A percentile compares a stretch with the other conserved stretches of the same genome.
Conservation (phyloP, 1,140 invertebrate species). For the Scaptodrosophila lebanonensis region DNA sequence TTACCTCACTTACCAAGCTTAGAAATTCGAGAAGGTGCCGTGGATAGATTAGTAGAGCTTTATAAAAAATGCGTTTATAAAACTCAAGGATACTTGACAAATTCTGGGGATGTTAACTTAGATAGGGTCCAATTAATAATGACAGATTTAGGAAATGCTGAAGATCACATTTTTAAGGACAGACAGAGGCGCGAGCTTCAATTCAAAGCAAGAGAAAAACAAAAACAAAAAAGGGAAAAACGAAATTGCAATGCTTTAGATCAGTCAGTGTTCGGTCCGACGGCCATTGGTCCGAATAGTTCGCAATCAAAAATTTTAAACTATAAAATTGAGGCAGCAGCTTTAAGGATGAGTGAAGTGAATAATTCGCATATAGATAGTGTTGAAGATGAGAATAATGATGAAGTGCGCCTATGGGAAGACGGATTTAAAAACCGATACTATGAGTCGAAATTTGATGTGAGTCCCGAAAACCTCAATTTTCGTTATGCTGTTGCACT, state of each 20-base stretch:
- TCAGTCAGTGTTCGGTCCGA: constrained; percentile 84
- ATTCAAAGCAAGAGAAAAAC: constrained; percentile 88
- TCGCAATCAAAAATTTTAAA: constrained; percentile 78
- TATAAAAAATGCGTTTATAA: constrained; percentile 98
- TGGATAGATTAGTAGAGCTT: constrained; percentile 94
- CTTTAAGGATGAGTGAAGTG: constrained; percentile 79
- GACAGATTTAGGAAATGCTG: constrained; percentile 93
- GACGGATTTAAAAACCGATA: constrained; percentile 98
- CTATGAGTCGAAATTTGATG: constrained; percentile 98
- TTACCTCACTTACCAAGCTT: constrained; percentile 98
- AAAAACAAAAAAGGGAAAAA: constrained; percentile 79
- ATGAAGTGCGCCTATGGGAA: constrained; percentile 98
- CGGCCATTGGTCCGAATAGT: constrained; percentile 77
- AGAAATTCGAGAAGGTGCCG: constrained; percentile 98
- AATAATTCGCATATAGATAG: constrained; percentile 50
- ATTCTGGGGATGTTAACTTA: constrained; percentile 95
- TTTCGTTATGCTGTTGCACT: constrained; percentile 94
- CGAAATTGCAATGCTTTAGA: constrained; percentile 48
- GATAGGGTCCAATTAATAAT: constrained; percentile 96
- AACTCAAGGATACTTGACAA: constrained; percentile 95
- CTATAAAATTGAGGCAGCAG: constrained; percentile 84
- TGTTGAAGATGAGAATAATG: constrained; percentile 84
- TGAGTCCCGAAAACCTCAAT: constrained; percentile 86
- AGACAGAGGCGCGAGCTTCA: constrained; percentile 90
- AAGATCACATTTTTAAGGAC: constrained; percentile 98